Evolutionary conservation across 2,113 vertebrate genomes (phyloP).

Genomic region (Tor tambroides): DNA sequence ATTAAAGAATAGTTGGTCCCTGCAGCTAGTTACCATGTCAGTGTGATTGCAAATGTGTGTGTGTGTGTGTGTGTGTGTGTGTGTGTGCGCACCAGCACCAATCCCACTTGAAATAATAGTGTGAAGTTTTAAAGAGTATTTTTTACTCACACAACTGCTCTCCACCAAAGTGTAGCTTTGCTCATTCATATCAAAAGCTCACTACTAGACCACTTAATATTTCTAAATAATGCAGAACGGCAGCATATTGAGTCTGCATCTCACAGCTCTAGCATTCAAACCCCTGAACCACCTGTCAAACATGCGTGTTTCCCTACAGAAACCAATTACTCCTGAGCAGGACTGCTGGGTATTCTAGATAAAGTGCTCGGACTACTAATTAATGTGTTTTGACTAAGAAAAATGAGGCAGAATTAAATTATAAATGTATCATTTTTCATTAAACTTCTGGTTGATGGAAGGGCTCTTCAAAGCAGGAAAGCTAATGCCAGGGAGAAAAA

Average conservation of each 20-base stretch:
- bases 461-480: not conserved
- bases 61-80: not conserved
- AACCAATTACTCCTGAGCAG: slow-evolving; percentile 29
- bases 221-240: slow-evolving; percentile 1
- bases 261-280: slow-evolving; percentile 13
- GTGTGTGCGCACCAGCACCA: not conserved
- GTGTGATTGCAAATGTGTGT: not conserved
- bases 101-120: not conserved
- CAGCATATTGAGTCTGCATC: slow-evolving; percentile 3
- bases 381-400: slow-evolving; percentile 37
- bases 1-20: not conserved
- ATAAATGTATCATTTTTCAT: slow-evolving; percentile 37
- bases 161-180: not conserved
- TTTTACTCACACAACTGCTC: not conserved
- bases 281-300: slow-evolving; percentile 29
- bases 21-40: not conserved
- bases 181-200: not conserved
- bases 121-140: not conserved
- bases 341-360: slow-evolving; percentile 37
- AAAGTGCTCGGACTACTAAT: slow-evolving; percentile 32
- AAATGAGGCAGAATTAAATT: slow-evolving; percentile 32
- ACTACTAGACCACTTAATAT: not conserved
- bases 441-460: not conserved
- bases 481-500: not conserved
- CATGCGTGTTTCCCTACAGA: slow-evolving; percentile 28